Conservation (phyloP, 2,113 vertebrate species). For the Otus sunia region DNA sequence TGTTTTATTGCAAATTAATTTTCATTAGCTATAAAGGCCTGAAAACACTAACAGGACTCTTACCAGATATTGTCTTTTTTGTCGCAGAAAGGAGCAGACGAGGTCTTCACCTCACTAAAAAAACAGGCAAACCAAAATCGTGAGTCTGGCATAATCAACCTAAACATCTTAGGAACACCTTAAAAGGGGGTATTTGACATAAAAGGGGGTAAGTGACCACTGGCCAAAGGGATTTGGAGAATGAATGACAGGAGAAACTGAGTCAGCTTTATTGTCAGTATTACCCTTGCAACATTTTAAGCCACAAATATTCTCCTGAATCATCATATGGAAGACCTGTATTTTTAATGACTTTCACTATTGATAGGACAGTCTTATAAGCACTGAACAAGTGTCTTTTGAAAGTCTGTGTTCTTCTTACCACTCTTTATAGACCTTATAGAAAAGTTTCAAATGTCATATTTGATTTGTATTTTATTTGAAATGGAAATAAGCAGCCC, state of each 20-base stretch:
- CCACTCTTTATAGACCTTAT: not conserved
- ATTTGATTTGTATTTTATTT: constrained; percentile 28
- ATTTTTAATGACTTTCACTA: constrained; percentile 3
- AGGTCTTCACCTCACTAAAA: not conserved
- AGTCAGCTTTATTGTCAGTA: not conserved
- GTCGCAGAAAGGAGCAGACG: not conserved
- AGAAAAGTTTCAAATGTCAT: constrained; percentile 22
- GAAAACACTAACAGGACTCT: not conserved
- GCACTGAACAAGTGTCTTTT: not conserved
- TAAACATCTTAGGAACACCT: not conserved
- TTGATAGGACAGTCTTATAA: not conserved
- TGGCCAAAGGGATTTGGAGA: not conserved
- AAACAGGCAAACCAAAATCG: not conserved
- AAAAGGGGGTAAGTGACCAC: not conserved
- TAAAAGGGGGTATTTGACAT: not conserved
- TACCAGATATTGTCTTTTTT: not conserved
- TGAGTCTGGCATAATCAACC: not conserved
- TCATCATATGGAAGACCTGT: not conserved
- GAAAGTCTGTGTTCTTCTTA: not conserved
- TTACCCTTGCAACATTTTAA: not conserved
- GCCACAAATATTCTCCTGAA: not conserved
- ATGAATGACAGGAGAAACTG: not conserved
- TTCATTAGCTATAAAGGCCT: not conserved
- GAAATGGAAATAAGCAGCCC: constrained; percentile 24
- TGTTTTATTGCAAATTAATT: not conserved